Evolutionary conservation across 2,113 vertebrate species (phyloP).

Genomic region (Mirounga angustirostris): DNA sequence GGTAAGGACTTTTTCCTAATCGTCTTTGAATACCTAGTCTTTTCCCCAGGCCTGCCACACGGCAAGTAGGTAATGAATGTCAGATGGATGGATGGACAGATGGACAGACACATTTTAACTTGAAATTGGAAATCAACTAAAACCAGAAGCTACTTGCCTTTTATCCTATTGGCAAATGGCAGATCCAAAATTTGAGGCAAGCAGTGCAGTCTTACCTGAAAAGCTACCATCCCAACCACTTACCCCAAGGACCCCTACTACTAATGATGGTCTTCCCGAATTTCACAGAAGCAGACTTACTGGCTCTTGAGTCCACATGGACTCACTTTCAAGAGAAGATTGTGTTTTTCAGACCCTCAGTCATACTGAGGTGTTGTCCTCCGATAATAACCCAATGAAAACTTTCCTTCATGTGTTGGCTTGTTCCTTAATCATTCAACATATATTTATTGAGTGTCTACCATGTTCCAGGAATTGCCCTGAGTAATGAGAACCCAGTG

Average conservation of each 20-base stretch:
- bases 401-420: background rate
- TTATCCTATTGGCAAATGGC: background rate
- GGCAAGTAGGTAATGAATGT: background rate
- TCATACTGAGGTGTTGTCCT: background rate
- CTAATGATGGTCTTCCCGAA: background rate
- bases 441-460: background rate
- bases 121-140: background rate
- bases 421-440: background rate
- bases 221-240: background rate
- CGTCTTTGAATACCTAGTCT: background rate
- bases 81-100: background rate
- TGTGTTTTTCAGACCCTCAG: background rate
- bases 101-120: background rate
- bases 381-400: background rate
- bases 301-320: background rate
- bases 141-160: background rate
- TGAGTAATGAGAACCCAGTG: background rate
- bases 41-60: background rate
- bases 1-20: background rate
- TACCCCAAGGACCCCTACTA: background rate
- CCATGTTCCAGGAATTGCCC: background rate
- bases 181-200: background rate
- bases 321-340: background rate
- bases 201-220: background rate
- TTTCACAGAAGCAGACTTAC: background rate